Evolutionary conservation across 2,888 invertebrate genomes (phyloP), one percentile per base, ranked within the genome.

Genomic region (Troilus luridus): DNA sequence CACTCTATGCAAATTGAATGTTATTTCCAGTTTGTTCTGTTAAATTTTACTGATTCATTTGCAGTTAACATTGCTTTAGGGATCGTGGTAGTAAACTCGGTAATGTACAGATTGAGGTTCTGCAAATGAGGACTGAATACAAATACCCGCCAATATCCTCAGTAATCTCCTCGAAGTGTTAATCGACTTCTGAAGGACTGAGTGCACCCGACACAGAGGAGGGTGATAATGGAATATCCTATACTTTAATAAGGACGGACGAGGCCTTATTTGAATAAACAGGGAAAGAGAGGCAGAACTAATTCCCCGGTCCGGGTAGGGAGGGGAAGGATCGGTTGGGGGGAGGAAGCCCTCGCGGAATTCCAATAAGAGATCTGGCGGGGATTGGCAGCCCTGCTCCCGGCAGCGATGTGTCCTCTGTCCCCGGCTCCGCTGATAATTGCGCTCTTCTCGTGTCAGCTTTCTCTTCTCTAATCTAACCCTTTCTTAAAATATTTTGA

Each of bases 191-290:
- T 14, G 19, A 67, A 9, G 3, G 72, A 17, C 72, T 77, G 72
- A 77, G 72, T 77, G 17, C 17, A 77, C 41, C 72, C 41, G 27
- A 17, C 6, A 72, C 5, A n/a, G 24, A 17, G 8, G 41, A 77
- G 56, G 60, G 90, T n/a, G 90, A 90, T 90, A 90, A 90, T 90
- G 90, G 90, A 90, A 90, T 90, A 90, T 77, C 90, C 77, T 67
- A 90, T 90, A 90, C 90, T 90, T 90, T 90, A 90, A 90, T 90
- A 90, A 90, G 90, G 77, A 67, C 58, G 72, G 77, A 41, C 21
- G 54, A 64, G 56, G 11, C 58, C 77, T 90, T 90, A 90, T 90
- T 90, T 90, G 90, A 90, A 90, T 90, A 90, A 90, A 77, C 90
- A 90, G 90, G 21, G 72, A 67, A 77, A 77, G 90, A 90, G 90